phyloP scores from a whole-genome alignment of 1,140 invertebrate genomes.

The Drosophila lacteicornis region DNA sequence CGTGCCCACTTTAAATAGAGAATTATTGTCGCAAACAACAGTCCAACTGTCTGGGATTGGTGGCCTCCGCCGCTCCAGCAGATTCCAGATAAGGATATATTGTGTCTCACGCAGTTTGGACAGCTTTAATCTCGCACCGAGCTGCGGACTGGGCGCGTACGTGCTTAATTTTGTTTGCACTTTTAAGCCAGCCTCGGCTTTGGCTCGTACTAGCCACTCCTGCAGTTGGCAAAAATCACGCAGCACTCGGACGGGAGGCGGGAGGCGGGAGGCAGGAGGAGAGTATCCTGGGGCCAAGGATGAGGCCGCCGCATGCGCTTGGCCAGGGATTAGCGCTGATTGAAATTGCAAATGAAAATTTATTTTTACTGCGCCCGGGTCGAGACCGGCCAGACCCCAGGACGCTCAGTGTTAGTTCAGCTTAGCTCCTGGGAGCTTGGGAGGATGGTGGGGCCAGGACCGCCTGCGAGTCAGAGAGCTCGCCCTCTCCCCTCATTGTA shows the following conservation, averaged over 20 bases:
- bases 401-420: constrained; percentile 71
- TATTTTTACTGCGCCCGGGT: constrained; percentile 75
- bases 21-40: constrained; percentile 81
- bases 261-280: constrained; percentile 11
- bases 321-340: constrained; percentile 83
- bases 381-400: constrained; percentile 7
- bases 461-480: constrained; percentile 44
- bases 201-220: constrained; percentile 45
- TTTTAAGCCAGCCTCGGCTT: constrained; percentile 69
- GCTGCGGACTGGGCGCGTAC: constrained; percentile 69
- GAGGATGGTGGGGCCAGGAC: not conserved
- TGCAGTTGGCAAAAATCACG: constrained; percentile 84
- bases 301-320: constrained; percentile 72
- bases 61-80: not conserved
- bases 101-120: constrained; percentile 81
- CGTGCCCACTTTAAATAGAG: constrained; percentile 80
- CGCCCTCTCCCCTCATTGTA: constrained; percentile 47
- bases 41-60: constrained; percentile 44
- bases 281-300: constrained; percentile 3
- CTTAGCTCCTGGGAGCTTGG: constrained; percentile 46
- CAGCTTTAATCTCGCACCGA: constrained; percentile 78
- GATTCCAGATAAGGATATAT: constrained; percentile 79
- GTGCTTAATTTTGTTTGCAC: constrained; percentile 84
- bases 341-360: constrained; percentile 85
- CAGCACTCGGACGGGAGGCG: constrained; percentile 35